Base-by-base conservation (phyloP, 2,113 vertebrate genomes). In the Martes martes region DNA sequence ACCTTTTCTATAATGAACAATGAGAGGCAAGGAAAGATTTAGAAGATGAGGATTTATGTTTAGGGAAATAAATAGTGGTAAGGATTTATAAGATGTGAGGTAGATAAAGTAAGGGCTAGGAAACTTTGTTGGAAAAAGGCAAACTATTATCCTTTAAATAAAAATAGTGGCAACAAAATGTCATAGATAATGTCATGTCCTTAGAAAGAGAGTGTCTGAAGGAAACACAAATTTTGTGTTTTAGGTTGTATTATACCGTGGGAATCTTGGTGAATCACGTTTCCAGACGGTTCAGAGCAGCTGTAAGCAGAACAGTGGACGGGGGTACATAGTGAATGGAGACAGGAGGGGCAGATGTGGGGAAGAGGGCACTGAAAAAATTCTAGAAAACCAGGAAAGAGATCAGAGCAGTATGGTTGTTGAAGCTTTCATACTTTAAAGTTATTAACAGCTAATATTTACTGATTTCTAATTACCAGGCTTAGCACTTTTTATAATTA, bases 21-120 rank as follows among this genome's bases (percentile, higher is more conserved):
- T 61, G 11, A 95, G 47, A 84, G n/a, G 18, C 81, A 82, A 61
- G 88, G 28, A 84, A 93, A 33, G 24, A 71, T 87, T 81, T 92
- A 31, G 24, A 85, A 90, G 42, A 39, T 36, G 28, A 65, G 93
- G 33, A 39, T 63, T 83, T 76, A 7, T 21, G 81, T 42, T 65
- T 78, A 78, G 10, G 42, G 33, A 95, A 83, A 65, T 87, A 84
- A 83, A 47, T 4, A 31, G 63, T 8, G 19, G 26, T 55, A 31
- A 94, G 85, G 19, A 39, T 74, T 94, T 78, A 45, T 67, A 73
- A 73, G 36, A 57, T 21, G 8, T 36, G 16, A 39, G 31, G 4
- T 24, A 0, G 42, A 84, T 80, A 50, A 93, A 82, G 55, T 57
- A 39, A 85, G 47, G 21, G 31, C 13, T 28, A 33, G 74, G 50